These are phyloP conservation scores for Drosophila nr. perissopoda DNA, from an alignment of 2,888 invertebrate genomes.

Conservation along the genomic window DNA sequence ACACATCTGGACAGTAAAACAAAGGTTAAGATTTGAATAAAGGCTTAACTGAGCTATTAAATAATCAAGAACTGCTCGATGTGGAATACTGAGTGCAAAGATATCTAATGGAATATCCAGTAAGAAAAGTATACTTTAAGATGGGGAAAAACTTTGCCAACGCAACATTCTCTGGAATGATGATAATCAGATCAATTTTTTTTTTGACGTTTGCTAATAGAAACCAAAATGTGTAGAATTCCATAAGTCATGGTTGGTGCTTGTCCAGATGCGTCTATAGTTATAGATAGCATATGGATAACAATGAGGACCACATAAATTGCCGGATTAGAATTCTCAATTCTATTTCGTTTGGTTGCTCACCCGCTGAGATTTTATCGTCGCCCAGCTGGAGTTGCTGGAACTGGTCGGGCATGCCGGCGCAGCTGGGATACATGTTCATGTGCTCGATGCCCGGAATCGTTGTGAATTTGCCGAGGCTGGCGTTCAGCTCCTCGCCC, in stretches of 20 bases:
- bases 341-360: background rate
- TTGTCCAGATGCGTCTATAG: background rate
- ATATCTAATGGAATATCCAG: background rate
- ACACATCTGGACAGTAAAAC: too few relatives aligned
- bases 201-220: background rate
- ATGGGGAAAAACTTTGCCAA: background rate
- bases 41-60: too few relatives aligned
- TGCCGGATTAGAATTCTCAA: background rate
- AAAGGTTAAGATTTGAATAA: too few relatives aligned
- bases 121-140: background rate
- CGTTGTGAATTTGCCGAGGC: conserved; percentile 71
- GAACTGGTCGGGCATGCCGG: conserved; percentile 63
- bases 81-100: background rate
- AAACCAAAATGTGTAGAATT: background rate
- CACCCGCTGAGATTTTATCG: conserved; percentile 27
- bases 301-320: background rate
- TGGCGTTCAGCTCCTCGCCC: conserved; percentile 68
- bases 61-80: too few relatives aligned
- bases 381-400: conserved; percentile 67
- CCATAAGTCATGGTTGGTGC: background rate
- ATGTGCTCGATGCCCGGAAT: conserved; percentile 83
- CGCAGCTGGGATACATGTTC: conserved; percentile 83
- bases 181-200: background rate
- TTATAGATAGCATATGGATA: background rate
- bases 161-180: too few relatives aligned